Conservation (phyloP, 64 coral and sea anemone genomes). For the Porites australiensis region DNA sequence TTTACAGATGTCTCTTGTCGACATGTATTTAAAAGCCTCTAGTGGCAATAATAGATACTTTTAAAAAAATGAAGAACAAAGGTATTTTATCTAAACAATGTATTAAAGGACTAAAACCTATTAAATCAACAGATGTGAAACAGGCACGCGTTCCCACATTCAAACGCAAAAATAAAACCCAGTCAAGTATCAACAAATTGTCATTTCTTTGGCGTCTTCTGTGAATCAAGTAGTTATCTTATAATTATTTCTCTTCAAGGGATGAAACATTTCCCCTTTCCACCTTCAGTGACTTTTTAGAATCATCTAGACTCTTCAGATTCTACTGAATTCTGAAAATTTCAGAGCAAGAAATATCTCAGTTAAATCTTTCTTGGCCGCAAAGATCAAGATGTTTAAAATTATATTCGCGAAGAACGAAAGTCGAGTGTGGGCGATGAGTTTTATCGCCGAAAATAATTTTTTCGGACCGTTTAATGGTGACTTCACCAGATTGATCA, state of each 20-base stretch:
- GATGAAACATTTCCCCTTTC: neutral
- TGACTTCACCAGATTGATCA: neutral
- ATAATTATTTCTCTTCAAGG: neutral
- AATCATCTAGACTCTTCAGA: neutral
- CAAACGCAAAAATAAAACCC: conserved; percentile 60
- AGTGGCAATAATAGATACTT: conserved; percentile 74
- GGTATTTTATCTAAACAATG: conserved; percentile 74
- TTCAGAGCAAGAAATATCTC: too few relatives aligned
- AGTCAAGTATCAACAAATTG: conserved; percentile 21
- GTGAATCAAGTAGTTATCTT: neutral
- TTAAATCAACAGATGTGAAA: conserved; percentile 67
- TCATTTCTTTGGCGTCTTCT: neutral
- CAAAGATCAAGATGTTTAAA: conserved; percentile 29
- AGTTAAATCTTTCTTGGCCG: neutral
- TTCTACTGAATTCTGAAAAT: too few relatives aligned
- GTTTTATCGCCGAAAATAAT: conserved; percentile 28
- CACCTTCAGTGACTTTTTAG: neutral
- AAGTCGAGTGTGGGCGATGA: conserved; percentile 37
- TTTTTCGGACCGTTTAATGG: conserved; percentile 68
- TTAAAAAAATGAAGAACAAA: conserved; percentile 67
- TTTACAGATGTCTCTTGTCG: conserved; percentile 37
- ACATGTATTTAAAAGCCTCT: conserved; percentile 84
- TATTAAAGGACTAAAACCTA: conserved; percentile 77
- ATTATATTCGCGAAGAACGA: conserved; percentile 26
- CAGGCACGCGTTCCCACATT: conserved; percentile 56